Base-by-base conservation (phyloP, 2,797 vertebrate genomes). In the Liasis olivaceus region DNA sequence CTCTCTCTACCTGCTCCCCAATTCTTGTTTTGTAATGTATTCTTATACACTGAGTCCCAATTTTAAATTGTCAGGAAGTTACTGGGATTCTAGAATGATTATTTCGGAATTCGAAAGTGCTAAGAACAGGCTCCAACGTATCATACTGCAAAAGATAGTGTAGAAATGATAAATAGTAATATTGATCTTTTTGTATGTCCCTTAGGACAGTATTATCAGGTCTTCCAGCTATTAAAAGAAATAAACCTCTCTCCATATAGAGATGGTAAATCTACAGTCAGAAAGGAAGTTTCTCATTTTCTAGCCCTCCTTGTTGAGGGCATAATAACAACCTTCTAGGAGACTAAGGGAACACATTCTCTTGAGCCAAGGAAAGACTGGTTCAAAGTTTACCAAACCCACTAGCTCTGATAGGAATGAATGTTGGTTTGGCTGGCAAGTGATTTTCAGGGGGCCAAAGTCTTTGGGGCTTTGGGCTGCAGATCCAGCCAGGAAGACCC, bases 201-300 rank as follows among this genome's bases (percentile, higher is more conserved):
- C 85, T 60, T 81, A 63, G 66, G 92, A 66, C 13, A 54, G 85
- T 5, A 51, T 88, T 90, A 88, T 81, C 66, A 64, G 15, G 85
- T 81, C 92, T 88, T 62, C 87, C 56, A 15, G 85, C 51, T 90
- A 81, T 93, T 88, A 88, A 93, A 88, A 90, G 69, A 36, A 69
- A 47, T 58, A 28, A 60, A 86, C 26, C 31, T 86, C 31, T 92
- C 77, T 89, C 58, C 22, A 31, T 63, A 28, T 51, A 85, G 42
- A 84, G 62, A 86, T 86, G 63, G 88, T 26, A 86, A 86, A 90
- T 56, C 51, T 69, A 59, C 59, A 8, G 1, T 20, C 14, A 36
- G n/a, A 26, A 87, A 28, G n/a, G 51, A 24, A 58, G 2, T 31
- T 69, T 20, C 26, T 62, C 0, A 12, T 56, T 87, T 72, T 59